A percentile compares a stretch with the other conserved stretches of the same genome.
phyloP scores from a whole-genome alignment of 2,113 vertebrate genomes.

The Microcebus murinus region DNA sequence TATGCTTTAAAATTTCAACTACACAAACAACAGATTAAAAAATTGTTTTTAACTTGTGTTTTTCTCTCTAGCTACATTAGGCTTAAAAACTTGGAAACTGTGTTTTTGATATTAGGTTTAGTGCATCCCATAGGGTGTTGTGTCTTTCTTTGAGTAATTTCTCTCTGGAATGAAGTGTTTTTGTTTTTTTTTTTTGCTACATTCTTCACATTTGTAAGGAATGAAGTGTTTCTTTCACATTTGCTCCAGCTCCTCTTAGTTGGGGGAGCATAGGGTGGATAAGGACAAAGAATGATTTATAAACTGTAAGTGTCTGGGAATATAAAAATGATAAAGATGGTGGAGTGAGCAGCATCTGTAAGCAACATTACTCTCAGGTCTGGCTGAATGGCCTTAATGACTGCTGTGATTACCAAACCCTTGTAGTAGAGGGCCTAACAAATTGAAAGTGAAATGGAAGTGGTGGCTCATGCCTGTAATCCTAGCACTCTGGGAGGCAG shows the following conservation, averaged over 20 bases:
- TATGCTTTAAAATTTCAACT: conserved; percentile 16
- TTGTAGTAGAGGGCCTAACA: not conserved
- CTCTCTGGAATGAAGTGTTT: not conserved
- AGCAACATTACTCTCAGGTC: not conserved
- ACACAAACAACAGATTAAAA: not conserved
- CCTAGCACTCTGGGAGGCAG: too few relatives aligned
- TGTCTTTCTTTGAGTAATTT: not conserved
- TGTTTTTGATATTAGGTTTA: not conserved
- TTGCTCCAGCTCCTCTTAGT: not conserved
- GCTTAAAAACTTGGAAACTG: not conserved
- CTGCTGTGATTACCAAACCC: not conserved
- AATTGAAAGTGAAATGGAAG: not conserved
- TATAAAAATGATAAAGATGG: not conserved
- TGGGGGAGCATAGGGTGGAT: not conserved
- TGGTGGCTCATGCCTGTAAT: too few relatives aligned
- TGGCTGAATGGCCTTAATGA: not conserved
- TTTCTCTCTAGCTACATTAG: not conserved
- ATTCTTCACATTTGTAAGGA: too few relatives aligned
- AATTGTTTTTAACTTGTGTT: not conserved
- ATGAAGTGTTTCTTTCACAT: not conserved
- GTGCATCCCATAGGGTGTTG: not conserved
- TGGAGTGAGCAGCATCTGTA: not conserved
- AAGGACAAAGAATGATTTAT: not conserved
- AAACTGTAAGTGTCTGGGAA: not conserved
- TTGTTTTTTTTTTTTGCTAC: too few relatives aligned